Conservation (phyloP, 2,888 invertebrate genomes). For the Cephus spinipes region DNA sequence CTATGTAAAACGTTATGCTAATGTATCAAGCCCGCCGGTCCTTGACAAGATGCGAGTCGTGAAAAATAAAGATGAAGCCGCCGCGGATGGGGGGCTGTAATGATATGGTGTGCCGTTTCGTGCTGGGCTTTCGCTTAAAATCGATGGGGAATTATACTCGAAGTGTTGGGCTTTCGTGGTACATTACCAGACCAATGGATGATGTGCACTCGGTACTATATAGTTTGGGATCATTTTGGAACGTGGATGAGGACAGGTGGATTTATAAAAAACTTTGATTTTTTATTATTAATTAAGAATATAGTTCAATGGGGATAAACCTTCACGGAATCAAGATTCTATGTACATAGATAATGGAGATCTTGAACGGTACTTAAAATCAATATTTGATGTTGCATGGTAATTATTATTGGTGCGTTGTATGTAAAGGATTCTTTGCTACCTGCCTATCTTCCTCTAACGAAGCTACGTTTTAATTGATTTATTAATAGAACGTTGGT, state of each 20-base stretch:
- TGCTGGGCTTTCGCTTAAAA: conserved; percentile 44
- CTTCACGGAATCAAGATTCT: neutral
- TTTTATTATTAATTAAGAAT: neutral
- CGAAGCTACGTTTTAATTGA: neutral
- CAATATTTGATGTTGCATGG: neutral
- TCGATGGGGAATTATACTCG: conserved; percentile 36
- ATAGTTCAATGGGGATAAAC: no score
- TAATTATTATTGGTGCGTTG: neutral
- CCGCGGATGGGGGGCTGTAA: conserved; percentile 27
- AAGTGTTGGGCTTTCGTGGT: neutral
- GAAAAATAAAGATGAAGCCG: conserved; percentile 25
- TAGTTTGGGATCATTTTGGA: neutral
- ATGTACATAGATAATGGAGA: neutral
- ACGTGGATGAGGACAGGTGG: neutral
- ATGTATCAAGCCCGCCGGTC: conserved; percentile 36
- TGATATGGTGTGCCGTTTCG: conserved; percentile 39
- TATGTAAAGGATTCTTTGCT: neutral
- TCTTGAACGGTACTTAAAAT: neutral
- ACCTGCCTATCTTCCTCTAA: neutral
- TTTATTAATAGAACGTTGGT: neutral
- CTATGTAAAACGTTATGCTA: conserved; percentile 49
- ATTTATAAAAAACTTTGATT: neutral
- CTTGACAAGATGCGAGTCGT: conserved; percentile 23
- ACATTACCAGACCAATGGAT: neutral
- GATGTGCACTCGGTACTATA: neutral